Conservation (phyloP, 2,113 vertebrate genomes). For the Hydrolagus affinis region DNA sequence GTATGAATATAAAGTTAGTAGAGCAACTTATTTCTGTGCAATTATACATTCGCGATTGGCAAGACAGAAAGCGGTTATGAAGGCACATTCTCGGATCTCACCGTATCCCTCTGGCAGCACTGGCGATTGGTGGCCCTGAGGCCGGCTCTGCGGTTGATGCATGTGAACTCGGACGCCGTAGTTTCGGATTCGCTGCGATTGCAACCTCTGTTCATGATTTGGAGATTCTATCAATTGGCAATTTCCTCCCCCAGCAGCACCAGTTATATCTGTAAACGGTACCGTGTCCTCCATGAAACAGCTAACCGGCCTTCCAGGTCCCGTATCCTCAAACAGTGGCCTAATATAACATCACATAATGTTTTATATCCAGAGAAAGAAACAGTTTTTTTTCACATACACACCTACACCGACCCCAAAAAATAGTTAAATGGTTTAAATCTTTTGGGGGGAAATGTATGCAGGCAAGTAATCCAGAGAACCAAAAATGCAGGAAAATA, state of each 20-base stretch:
- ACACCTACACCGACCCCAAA: no score
- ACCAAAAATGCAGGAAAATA: background rate
- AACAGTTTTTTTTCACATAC: no score
- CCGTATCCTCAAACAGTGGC: conserved; percentile 80
- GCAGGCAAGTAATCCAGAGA: no score
- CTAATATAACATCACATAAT: conserved; percentile 45
- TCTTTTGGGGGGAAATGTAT: no score
- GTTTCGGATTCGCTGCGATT: conserved; percentile 75
- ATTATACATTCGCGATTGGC: background rate
- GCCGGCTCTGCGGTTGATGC: conserved; percentile 84
- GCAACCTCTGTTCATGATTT: conserved; percentile 76
- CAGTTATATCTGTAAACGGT: conserved; percentile 77
- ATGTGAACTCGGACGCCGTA: conserved; percentile 72
- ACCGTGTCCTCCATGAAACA: conserved; percentile 90
- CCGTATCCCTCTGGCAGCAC: conserved; percentile 94
- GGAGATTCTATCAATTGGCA: conserved; percentile 80
- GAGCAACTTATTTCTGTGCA: background rate
- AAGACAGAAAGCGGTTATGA: background rate
- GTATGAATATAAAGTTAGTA: background rate
- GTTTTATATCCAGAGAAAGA: background rate
- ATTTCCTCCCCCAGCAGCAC: conserved; percentile 77
- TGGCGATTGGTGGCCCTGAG: conserved; percentile 84
- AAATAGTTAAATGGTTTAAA: no score
- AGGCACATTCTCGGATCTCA: conserved; percentile 40
- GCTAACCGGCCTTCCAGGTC: conserved; percentile 71